Evolutionary conservation across 2,113 vertebrate genomes (phyloP).

Genomic region (Ivindomyrus marchei): DNA sequence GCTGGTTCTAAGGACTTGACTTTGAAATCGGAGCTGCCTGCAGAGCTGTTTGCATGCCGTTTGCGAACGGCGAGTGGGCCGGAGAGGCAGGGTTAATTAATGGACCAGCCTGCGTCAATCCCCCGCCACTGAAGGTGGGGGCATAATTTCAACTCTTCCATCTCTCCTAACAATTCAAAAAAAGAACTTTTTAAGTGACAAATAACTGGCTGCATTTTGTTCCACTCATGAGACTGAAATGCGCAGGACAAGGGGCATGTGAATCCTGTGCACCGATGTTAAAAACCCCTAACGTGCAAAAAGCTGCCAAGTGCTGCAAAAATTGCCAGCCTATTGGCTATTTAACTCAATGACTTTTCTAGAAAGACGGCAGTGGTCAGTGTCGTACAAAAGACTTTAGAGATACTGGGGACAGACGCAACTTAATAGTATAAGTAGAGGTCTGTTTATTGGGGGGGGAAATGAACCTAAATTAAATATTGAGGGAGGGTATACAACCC

Average conservation of each 20-base stretch:
- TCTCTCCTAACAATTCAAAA: conserved; percentile 14
- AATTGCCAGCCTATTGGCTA: background rate
- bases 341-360: background rate
- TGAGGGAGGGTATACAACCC: background rate
- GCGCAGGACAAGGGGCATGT: background rate
- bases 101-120: conserved; percentile 34
- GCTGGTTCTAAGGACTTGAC: conserved; percentile 64
- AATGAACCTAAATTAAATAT: background rate
- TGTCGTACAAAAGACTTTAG: background rate
- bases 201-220: conserved; percentile 25
- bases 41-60: conserved; percentile 54
- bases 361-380: background rate
- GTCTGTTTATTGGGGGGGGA: background rate
- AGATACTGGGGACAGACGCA: background rate
- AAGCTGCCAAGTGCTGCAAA: background rate
- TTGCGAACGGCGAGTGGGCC: conserved; percentile 54
- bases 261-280: background rate
- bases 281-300: background rate
- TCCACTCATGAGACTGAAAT: background rate
- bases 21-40: conserved; percentile 76
- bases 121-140: conserved; percentile 14
- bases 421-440: background rate
- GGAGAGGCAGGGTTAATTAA: conserved; percentile 57
- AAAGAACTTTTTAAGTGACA: conserved; percentile 31
- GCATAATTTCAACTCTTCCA: conserved; percentile 26